These are phyloP conservation scores for Pseudobourletiella spinata DNA, from an alignment of 1,140 invertebrate species.

Conservation along the genomic window DNA sequence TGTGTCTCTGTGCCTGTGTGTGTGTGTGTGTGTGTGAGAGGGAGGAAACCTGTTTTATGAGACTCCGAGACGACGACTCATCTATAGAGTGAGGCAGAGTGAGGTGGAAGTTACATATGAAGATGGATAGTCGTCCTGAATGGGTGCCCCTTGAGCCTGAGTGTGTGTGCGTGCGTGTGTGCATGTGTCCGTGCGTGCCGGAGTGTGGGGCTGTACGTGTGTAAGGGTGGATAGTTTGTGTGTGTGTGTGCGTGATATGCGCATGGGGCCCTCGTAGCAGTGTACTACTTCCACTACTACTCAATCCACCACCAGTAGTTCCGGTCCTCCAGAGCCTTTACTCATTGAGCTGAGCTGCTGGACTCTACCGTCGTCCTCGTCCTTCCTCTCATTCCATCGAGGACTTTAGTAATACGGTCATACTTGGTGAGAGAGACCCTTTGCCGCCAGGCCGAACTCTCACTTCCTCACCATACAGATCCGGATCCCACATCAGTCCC, in stretches of 20 bases:
- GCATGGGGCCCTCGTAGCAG: background rate
- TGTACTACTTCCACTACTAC: background rate
- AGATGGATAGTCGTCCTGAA: slow-evolving; percentile 1
- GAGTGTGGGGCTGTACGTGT: background rate
- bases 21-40: too few species aligned
- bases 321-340: background rate
- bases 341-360: background rate
- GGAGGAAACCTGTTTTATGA: background rate
- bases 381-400: too few species aligned
- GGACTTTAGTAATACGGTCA: too few species aligned
- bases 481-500: too few species aligned
- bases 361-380: background rate
- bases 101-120: background rate
- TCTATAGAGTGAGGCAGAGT: background rate
- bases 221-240: too few species aligned
- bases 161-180: too few species aligned
- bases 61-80: background rate
- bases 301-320: too few species aligned
- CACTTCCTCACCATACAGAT: too few species aligned
- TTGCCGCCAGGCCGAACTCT: too few species aligned
- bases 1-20: too few species aligned
- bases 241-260: background rate
- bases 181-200: background rate
- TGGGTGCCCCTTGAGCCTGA: slow-evolving; percentile 1
- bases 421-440: too few species aligned